phyloP scores from a whole-genome alignment of 2,797 vertebrate species.

The Gila robusta region DNA sequence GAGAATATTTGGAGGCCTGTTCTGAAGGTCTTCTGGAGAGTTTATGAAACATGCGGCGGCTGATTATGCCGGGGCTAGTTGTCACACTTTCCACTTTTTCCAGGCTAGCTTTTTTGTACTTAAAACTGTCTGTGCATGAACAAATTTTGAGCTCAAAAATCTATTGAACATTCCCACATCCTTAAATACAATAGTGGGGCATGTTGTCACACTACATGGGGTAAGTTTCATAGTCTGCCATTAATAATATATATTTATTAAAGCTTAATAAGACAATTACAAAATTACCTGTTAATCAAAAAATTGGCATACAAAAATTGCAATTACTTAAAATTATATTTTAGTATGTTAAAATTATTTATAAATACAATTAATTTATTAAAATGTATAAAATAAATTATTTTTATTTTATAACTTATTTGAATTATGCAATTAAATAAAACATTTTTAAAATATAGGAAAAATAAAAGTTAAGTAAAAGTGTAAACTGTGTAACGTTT shows the following conservation, averaged over 20 bases:
- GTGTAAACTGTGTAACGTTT: neutral
- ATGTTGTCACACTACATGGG: neutral
- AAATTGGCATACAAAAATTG: too few relatives aligned
- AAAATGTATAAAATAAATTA: neutral
- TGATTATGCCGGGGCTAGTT: neutral
- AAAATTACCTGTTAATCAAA: too few relatives aligned
- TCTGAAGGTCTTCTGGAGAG: neutral
- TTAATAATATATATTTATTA: neutral
- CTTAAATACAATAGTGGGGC: neutral
- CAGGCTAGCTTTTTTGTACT: neutral
- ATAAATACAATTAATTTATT: neutral
- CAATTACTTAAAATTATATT: too few relatives aligned
- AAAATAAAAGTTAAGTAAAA: neutral
- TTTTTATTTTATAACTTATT: too few relatives aligned
- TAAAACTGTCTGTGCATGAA: neutral
- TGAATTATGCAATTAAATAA: too few relatives aligned
- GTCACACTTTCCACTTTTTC: neutral
- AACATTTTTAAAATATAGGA: too few relatives aligned
- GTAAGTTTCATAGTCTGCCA: too few relatives aligned
- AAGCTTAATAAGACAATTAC: neutral
- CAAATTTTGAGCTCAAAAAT: neutral
- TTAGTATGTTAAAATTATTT: too few relatives aligned
- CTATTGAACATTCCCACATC: neutral
- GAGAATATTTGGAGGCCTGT: conserved; percentile 33
- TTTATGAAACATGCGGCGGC: neutral